phyloP scores from a whole-genome alignment of 1,140 invertebrate genomes.

The Caenorhabditis inopinata region DNA sequence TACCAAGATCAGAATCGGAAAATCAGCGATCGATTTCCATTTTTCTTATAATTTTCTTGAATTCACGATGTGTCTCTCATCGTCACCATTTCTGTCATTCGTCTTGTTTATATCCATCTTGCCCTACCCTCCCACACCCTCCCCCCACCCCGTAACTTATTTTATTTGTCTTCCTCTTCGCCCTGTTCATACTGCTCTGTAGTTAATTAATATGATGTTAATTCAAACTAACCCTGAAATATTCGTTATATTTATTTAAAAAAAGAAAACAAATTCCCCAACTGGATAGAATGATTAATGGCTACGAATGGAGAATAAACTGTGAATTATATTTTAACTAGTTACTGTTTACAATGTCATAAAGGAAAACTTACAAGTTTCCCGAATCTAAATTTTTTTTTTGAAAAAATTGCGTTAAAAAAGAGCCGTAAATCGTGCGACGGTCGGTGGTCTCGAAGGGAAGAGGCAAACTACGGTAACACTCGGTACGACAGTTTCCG shows the following conservation, averaged over 20 bases:
- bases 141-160: background rate
- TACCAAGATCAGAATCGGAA: no score
- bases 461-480: no score
- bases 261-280: background rate
- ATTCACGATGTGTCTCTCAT: background rate
- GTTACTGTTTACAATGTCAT: no score
- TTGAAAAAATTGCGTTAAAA: no score
- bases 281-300: slow-evolving; percentile 21
- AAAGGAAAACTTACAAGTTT: no score
- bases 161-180: background rate
- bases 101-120: slow-evolving; percentile 9
- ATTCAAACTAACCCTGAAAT: background rate
- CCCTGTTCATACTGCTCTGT: background rate
- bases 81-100: background rate
- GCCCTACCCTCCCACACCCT: background rate
- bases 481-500: no score
- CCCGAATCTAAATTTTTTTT: no score
- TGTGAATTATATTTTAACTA: slow-evolving; percentile 19
- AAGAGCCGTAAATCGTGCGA: no score
- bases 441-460: no score
- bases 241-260: slow-evolving; percentile 9
- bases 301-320: slow-evolving; percentile 26
- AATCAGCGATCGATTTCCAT: no score
- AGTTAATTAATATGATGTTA: slow-evolving; percentile 6
- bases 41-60: no score